Conservation (phyloP, 2,113 vertebrate species). For the Corvus cornix region DNA sequence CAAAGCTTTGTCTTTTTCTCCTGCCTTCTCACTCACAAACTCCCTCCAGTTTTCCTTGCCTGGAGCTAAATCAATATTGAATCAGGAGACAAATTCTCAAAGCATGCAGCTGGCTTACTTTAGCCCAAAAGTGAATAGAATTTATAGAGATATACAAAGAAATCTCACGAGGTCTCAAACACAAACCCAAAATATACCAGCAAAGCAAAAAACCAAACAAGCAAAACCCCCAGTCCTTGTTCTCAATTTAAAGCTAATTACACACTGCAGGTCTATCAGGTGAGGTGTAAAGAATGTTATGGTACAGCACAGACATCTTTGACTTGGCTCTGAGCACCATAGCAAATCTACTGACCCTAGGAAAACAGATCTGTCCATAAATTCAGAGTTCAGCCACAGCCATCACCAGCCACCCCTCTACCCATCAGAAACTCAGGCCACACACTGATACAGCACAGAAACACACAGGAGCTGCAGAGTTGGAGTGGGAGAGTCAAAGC, state of each 20-base stretch:
- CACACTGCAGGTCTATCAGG: not conserved
- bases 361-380: not conserved
- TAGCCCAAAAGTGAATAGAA: not conserved
- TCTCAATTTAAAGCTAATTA: not conserved
- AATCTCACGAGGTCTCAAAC: not conserved
- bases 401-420: not conserved
- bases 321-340: not conserved
- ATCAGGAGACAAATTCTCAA: not conserved
- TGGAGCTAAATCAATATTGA: not conserved
- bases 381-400: not conserved
- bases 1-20: not conserved
- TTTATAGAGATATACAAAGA: not conserved
- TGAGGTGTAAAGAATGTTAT: not conserved
- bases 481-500: not conserved
- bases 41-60: not conserved
- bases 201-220: not conserved
- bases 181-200: not conserved
- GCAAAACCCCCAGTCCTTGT: accelerated
- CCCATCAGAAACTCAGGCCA: not conserved
- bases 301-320: not conserved
- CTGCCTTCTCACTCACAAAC: not conserved
- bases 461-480: not conserved
- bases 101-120: not conserved
- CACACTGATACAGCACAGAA: not conserved
- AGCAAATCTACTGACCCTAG: not conserved